These are phyloP conservation scores for Reticulitermes lucifugus DNA, from an alignment of 2,888 invertebrate genomes.

Conservation along the genomic window DNA sequence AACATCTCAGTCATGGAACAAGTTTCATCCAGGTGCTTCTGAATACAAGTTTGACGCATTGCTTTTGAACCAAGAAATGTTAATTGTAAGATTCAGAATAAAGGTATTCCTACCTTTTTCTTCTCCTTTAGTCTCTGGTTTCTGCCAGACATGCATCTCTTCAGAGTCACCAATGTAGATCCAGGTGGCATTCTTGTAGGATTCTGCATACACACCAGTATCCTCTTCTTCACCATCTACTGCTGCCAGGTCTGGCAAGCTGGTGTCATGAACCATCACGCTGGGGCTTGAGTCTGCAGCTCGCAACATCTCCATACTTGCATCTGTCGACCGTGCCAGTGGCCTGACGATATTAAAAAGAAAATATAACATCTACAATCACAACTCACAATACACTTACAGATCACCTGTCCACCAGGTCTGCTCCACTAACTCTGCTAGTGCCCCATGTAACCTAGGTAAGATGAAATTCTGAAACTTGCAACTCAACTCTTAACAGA, in stretches of 20 bases:
- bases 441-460: not conserved
- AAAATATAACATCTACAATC: not conserved
- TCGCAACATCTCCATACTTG: constrained; percentile 74
- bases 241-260: constrained; percentile 49
- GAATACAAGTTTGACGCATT: too few relatives aligned
- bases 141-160: constrained; percentile 74
- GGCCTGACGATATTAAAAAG: constrained; percentile 54
- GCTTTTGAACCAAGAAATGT: too few relatives aligned
- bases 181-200: constrained; percentile 79
- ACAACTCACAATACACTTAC: too few relatives aligned
- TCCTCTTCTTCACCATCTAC: constrained; percentile 66
- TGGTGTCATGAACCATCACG: constrained; percentile 59
- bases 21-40: too few relatives aligned
- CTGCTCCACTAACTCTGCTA: not conserved
- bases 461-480: not conserved
- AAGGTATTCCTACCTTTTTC: constrained; percentile 43
- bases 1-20: too few relatives aligned
- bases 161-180: constrained; percentile 81
- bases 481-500: too few relatives aligned
- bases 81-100: not conserved
- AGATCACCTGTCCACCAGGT: too few relatives aligned
- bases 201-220: constrained; percentile 76
- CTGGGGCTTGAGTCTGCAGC: constrained; percentile 76
- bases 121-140: constrained; percentile 61
- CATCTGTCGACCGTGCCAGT: constrained; percentile 75